These are phyloP conservation scores for Axea sp. DNA, from an alignment of 2,888 invertebrate genomes.

Conservation along the genomic window DNA sequence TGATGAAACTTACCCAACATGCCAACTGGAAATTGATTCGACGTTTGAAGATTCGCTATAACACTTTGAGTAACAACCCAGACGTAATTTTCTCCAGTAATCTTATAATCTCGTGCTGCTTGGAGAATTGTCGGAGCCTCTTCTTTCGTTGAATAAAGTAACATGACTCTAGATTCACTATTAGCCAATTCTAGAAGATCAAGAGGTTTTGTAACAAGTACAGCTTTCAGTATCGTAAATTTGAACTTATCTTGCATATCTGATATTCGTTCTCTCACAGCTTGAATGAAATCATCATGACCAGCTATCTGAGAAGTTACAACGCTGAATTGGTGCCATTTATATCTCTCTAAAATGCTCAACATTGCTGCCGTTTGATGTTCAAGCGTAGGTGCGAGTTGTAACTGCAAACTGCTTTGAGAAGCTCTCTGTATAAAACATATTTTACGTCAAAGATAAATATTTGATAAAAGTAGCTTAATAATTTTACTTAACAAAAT, in stretches of 20 bases:
- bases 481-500: too few species aligned
- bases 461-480: too few species aligned
- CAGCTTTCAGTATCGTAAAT: conserved; percentile 92
- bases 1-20: conserved; percentile 91
- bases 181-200: conserved; percentile 91
- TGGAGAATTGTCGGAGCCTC: conserved; percentile 91
- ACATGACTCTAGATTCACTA: conserved; percentile 94
- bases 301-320: conserved; percentile 96
- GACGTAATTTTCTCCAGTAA: conserved; percentile 95
- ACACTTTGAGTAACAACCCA: conserved; percentile 98
- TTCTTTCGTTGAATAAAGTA: conserved; percentile 93
- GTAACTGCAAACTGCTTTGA: conserved; percentile 93
- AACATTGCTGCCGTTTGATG: conserved; percentile 98
- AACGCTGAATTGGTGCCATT: conserved; percentile 97
- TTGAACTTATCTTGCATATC: conserved; percentile 89
- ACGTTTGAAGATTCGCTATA: conserved; percentile 88
- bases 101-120: conserved; percentile 87
- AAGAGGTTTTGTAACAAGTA: conserved; percentile 87
- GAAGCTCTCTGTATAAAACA: conserved; percentile 84
- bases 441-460: too few species aligned
- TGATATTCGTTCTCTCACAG: conserved; percentile 91
- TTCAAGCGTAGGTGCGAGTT: conserved; percentile 97
- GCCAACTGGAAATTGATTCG: conserved; percentile 91
- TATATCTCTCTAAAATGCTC: conserved; percentile 95
- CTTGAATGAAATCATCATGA: conserved; percentile 97